phyloP scores from a whole-genome alignment of 2,888 invertebrate genomes.

The Tromatobia lineatoria region DNA sequence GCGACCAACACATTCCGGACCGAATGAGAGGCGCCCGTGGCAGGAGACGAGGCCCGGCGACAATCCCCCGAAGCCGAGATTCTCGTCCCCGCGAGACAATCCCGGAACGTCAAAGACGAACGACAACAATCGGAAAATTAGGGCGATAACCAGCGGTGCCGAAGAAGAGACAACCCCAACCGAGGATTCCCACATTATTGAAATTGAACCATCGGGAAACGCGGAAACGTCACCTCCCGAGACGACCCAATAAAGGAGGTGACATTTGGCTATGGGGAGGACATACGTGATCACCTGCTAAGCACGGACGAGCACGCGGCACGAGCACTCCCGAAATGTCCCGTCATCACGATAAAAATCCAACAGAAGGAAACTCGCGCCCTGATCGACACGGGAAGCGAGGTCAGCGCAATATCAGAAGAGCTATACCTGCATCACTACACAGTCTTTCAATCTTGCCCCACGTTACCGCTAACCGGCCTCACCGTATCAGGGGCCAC shows the following conservation, averaged over 20 bases:
- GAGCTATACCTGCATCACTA: no score
- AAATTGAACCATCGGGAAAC: constrained; percentile 2
- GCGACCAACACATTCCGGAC: neutral
- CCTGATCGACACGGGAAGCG: constrained; percentile 9
- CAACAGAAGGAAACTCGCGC: neutral
- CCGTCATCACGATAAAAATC: neutral
- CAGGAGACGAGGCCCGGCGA: no score
- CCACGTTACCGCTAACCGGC: neutral
- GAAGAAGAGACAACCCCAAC: no score
- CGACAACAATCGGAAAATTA: neutral
- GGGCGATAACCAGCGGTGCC: no score
- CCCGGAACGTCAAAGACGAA: no score
- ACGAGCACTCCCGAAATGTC: neutral
- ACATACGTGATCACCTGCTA: neutral
- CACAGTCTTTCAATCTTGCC: no score
- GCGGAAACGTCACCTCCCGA: constrained; percentile 11
- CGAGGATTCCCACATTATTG: neutral
- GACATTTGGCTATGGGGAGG: constrained; percentile 13
- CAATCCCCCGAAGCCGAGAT: no score
- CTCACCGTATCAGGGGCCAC: constrained; percentile 17
- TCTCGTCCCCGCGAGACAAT: neutral
- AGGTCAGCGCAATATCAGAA: no score
- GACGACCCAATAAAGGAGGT: no score
- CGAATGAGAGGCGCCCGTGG: no score
- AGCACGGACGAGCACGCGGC: neutral